Conservation (phyloP, 2,113 vertebrate genomes). For the Tachuris rubrigastra region DNA sequence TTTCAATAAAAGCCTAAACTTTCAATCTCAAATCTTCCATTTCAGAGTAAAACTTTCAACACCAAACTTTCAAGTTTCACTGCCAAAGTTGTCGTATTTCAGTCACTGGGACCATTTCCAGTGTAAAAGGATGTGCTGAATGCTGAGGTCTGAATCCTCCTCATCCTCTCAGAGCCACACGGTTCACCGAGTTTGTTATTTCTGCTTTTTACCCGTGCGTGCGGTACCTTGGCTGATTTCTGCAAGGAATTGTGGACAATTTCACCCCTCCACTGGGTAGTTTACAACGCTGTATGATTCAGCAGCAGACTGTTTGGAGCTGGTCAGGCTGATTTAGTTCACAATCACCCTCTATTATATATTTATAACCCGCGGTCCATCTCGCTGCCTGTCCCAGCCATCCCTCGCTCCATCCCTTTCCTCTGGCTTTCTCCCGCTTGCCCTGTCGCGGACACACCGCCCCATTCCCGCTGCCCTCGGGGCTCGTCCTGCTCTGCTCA, state of each 20-base stretch:
- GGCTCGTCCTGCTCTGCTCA: not conserved
- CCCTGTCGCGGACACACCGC: not conserved
- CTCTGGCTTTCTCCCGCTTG: not conserved
- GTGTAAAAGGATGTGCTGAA: not conserved
- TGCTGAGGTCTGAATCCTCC: not conserved
- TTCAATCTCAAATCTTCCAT: not conserved
- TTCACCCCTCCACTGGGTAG: not conserved
- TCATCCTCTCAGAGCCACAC: fast-evolving
- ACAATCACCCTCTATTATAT: not conserved
- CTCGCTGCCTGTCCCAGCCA: not conserved
- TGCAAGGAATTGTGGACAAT: too few species aligned
- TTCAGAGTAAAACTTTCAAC: not conserved
- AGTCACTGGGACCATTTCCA: not conserved
- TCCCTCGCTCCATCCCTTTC: not conserved
- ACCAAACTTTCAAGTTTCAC: not conserved
- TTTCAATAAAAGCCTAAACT: not conserved
- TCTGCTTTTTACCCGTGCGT: not conserved
- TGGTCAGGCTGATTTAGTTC: too few species aligned
- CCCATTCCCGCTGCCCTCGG: not conserved
- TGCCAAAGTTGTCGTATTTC: not conserved
- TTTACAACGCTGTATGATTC: not conserved
- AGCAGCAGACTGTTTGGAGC: not conserved
- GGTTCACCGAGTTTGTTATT: not conserved
- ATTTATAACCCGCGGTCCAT: not conserved
- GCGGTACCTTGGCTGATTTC: not conserved